These are phyloP conservation scores for Xenotilapia leptura DNA, from an alignment of 2,113 vertebrate genomes.

Conservation along the genomic window DNA sequence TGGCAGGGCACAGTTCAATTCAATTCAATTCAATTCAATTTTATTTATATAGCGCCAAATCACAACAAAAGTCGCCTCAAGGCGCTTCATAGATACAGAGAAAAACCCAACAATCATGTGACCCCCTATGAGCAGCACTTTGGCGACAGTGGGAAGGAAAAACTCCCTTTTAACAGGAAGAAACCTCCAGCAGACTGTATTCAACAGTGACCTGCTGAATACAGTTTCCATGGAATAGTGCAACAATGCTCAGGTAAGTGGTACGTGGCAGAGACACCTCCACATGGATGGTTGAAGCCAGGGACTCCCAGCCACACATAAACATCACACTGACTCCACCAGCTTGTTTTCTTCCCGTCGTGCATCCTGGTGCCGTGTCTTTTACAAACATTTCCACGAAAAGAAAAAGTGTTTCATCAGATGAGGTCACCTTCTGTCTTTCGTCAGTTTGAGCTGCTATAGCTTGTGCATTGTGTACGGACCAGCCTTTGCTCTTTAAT, in stretches of 20 bases:
- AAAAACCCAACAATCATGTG: too few relatives aligned
- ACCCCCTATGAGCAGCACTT: too few relatives aligned
- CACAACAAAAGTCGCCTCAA: too few relatives aligned
- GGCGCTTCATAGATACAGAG: too few relatives aligned
- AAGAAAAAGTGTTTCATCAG: neutral
- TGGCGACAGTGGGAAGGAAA: too few relatives aligned
- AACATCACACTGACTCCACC: fast-evolving
- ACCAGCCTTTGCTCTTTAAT: neutral
- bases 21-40: too few relatives aligned
- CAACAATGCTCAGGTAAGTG: neutral
- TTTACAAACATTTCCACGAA: neutral
- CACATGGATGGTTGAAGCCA: neutral
- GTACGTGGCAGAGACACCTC: neutral
- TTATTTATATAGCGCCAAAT: too few relatives aligned
- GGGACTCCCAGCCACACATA: neutral
- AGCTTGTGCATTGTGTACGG: neutral
- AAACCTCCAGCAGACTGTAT: too few relatives aligned
- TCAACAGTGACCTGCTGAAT: neutral
- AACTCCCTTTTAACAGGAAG: too few relatives aligned
- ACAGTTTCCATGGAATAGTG: neutral
- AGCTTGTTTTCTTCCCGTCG: neutral
- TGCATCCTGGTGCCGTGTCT: neutral
- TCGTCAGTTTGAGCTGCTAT: neutral
- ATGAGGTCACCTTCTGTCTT: neutral
- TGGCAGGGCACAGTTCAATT: neutral